Percentiles rank a stretch among this genome's conserved stretches.
Evolutionary conservation across 2,888 invertebrate genomes (phyloP).

Genomic region (Chydorus sphaericus): DNA sequence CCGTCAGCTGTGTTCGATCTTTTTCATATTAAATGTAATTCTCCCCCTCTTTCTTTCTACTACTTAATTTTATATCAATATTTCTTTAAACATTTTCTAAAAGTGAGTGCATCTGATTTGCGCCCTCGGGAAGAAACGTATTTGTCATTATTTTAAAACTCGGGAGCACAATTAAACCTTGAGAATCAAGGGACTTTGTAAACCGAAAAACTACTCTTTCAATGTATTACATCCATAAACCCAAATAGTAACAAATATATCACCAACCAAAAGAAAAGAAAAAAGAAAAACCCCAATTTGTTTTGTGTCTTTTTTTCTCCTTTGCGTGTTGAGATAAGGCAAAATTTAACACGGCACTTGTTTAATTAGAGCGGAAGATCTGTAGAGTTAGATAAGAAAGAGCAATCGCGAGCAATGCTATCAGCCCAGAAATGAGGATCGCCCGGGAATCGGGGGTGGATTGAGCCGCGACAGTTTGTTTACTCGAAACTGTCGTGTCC

Average conservation of each 20-base stretch:
- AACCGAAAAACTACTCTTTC: neutral
- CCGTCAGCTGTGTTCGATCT: neutral
- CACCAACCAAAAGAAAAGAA: neutral
- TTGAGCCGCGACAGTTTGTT: neutral
- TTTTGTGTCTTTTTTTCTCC: too few relatives aligned
- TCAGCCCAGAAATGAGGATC: neutral
- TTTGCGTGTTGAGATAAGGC: neutral
- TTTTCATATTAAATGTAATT: too few relatives aligned
- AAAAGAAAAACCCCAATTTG: too few relatives aligned
- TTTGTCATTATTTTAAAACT: constrained; percentile 1
- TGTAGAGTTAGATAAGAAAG: neutral
- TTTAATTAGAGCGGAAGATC: neutral
- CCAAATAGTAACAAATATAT: constrained; percentile 2
- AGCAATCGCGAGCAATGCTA: neutral
- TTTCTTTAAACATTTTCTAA: too few relatives aligned
- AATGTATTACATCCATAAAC: neutral
- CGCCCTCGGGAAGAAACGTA: constrained; percentile 6
- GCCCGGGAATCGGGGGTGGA: neutral
- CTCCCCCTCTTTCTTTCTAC: neutral
- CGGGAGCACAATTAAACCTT: constrained; percentile 6
- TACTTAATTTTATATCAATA: too few relatives aligned
- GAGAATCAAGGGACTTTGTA: neutral
- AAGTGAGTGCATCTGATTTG: neutral
- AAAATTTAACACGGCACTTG: too few relatives aligned
- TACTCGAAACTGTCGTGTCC: neutral